Percentiles rank a stretch among this genome's conserved stretches.
Evolutionary conservation across 2,888 invertebrate genomes (phyloP).

Genomic region (Metellina segmentata): DNA sequence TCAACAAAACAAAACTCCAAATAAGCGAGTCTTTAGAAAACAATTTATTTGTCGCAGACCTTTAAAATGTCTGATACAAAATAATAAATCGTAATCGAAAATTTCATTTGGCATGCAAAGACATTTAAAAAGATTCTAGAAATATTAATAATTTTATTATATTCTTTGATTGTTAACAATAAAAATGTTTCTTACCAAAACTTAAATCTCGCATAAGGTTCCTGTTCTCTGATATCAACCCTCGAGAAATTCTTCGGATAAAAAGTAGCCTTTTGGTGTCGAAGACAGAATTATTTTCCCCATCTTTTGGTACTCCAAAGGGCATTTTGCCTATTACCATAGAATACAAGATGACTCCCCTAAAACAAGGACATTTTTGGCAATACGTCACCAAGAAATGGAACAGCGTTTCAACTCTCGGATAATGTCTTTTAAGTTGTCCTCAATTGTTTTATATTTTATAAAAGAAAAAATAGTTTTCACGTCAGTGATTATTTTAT

Average conservation of each 20-base stretch:
- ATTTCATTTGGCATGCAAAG: background rate
- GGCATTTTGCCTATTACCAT: conserved; percentile 73
- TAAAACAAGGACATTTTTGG: conserved; percentile 1
- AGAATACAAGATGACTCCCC: conserved; percentile 63
- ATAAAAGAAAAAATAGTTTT: too few species aligned
- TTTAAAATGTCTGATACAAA: too few species aligned
- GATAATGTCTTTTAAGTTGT: too few species aligned
- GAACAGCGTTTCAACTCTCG: too few species aligned
- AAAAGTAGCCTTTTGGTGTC: conserved; percentile 15
- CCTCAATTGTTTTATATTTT: too few species aligned
- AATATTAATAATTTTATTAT: background rate
- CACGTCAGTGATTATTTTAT: too few species aligned
- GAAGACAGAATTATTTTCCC: too few species aligned
- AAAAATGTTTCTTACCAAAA: conserved; percentile 17
- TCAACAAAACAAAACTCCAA: background rate
- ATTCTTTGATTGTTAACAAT: background rate
- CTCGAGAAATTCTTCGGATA: conserved; percentile 49
- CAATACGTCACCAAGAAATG: too few species aligned
- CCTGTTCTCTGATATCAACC: conserved; percentile 58
- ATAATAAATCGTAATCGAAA: background rate
- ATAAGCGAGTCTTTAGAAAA: background rate
- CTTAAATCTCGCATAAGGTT: conserved; percentile 31
- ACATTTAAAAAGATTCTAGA: background rate
- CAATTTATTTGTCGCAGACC: too few species aligned
- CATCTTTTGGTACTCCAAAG: conserved; percentile 21